phyloP scores from a whole-genome alignment of 1,140 invertebrate genomes.

The Drosophila guanche region DNA sequence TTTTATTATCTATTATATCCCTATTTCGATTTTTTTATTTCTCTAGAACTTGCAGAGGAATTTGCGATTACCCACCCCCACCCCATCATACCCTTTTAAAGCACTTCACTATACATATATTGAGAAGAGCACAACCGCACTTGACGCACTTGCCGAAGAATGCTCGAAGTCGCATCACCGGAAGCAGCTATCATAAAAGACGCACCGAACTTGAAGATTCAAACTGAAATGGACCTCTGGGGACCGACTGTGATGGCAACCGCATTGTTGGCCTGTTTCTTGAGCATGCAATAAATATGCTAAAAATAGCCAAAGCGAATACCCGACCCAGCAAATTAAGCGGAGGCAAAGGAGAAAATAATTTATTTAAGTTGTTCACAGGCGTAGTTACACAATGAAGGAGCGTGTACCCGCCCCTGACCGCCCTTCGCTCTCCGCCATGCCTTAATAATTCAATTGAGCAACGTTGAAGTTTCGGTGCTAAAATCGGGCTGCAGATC shows the following conservation, averaged over 20 bases:
- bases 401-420: constrained; percentile 1
- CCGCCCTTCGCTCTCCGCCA: background rate
- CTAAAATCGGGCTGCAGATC: constrained; percentile 14
- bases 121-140: constrained; percentile 22
- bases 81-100: background rate
- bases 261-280: constrained; percentile 46
- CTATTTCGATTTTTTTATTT: constrained; percentile 1
- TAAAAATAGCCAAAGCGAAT: constrained; percentile 68
- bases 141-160: constrained; percentile 26
- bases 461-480: constrained; percentile 10
- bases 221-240: constrained; percentile 72
- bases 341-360: constrained; percentile 40
- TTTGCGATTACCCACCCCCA: too few species aligned
- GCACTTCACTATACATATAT: background rate
- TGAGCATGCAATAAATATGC: constrained; percentile 70
- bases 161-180: constrained; percentile 30
- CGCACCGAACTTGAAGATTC: constrained; percentile 20
- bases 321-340: constrained; percentile 31
- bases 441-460: constrained; percentile 67
- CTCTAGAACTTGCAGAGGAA: background rate
- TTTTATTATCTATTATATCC: too few species aligned
- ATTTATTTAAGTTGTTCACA: constrained; percentile 49
- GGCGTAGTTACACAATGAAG: constrained; percentile 37
- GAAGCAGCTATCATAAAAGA: constrained; percentile 72
- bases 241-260: constrained; percentile 46